These are phyloP conservation scores for Nomada hirtipes DNA, from an alignment of 2,888 invertebrate genomes.

Conservation along the genomic window DNA sequence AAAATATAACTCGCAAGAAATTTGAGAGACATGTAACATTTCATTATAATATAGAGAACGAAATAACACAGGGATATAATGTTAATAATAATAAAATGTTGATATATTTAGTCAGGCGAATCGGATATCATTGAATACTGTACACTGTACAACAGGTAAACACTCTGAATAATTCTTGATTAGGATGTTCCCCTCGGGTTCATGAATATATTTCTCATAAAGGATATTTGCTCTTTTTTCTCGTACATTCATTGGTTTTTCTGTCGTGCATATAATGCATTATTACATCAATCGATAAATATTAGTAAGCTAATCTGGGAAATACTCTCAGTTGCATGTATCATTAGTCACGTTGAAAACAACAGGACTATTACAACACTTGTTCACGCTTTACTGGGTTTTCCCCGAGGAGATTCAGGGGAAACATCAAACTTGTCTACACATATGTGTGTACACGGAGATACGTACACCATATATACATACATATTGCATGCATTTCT, in stretches of 20 bases:
- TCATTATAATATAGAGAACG: no score
- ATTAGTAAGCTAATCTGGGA: conserved; percentile 2
- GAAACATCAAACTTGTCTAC: conserved; percentile 1
- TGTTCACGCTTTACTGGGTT: conserved; percentile 56
- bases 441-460: background rate
- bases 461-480: background rate
- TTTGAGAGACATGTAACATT: background rate
- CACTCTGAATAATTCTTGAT: background rate
- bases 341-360: conserved; percentile 27
- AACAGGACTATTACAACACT: conserved; percentile 19
- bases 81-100: background rate
- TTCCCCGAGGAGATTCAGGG: conserved; percentile 46
- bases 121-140: no score
- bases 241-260: background rate
- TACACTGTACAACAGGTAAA: no score
- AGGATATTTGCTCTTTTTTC: no score
- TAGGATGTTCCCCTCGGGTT: no score
- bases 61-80: background rate
- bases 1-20: no score
- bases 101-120: background rate
- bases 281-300: background rate
- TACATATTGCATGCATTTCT: background rate
- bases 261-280: background rate
- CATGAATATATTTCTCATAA: no score
- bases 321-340: conserved; percentile 12